These are phyloP conservation scores for Lagopus muta DNA, from an alignment of 2,113 vertebrate genomes.

Conservation along the genomic window DNA sequence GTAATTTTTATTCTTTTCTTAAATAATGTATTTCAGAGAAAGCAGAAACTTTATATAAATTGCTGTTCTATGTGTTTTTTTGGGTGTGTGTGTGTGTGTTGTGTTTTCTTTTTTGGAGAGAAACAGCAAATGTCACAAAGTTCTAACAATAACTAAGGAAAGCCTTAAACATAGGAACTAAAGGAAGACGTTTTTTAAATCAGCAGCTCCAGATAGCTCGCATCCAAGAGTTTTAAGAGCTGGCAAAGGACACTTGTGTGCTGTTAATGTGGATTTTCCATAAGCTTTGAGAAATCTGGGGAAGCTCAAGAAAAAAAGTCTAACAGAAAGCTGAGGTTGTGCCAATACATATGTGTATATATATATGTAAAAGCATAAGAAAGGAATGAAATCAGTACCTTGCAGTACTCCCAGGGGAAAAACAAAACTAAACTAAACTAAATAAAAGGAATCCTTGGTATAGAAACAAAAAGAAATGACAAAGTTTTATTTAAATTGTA, in stretches of 20 bases:
- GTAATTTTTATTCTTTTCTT: background rate
- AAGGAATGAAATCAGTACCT: slow-evolving; percentile 20
- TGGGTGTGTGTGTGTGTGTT: too few species aligned
- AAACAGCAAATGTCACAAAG: background rate
- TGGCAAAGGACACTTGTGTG: slow-evolving; percentile 47
- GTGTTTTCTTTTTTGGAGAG: background rate
- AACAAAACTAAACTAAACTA: background rate
- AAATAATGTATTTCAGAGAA: background rate
- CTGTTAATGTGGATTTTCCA: slow-evolving; percentile 65
- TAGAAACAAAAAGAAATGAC: background rate
- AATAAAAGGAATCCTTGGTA: background rate
- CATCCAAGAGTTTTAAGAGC: slow-evolving; percentile 65
- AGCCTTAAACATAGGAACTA: slow-evolving; percentile 8
- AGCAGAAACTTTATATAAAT: background rate
- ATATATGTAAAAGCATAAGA: background rate
- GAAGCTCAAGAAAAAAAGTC: slow-evolving; percentile 27
- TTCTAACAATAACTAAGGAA: slow-evolving; percentile 36
- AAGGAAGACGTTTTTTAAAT: slow-evolving; percentile 46
- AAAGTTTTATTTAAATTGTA: background rate
- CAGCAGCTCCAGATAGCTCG: slow-evolving; percentile 39
- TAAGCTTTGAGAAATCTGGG: slow-evolving; percentile 58
- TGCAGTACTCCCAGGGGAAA: background rate
- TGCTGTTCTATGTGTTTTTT: background rate
- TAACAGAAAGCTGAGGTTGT: slow-evolving; percentile 9
- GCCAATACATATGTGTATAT: background rate